Evolutionary conservation across 2,113 vertebrate genomes (phyloP).

Genomic region (Calcarius ornatus): DNA sequence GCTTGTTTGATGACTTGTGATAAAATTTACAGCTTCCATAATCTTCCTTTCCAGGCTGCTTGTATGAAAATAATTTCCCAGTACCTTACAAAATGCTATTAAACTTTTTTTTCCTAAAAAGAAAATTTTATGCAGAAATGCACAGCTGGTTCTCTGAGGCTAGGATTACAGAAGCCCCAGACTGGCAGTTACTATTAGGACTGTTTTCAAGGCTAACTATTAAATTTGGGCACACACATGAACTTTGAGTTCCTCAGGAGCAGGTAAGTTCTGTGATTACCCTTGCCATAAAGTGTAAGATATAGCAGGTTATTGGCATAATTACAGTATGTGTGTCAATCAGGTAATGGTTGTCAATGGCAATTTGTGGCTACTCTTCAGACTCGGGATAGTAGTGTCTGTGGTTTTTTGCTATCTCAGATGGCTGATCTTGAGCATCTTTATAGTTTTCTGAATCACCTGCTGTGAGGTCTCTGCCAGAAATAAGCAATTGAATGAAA

Average conservation of each 20-base stretch:
- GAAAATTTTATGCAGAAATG: conserved; percentile 1
- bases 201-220: not conserved
- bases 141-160: conserved; percentile 36
- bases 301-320: not conserved
- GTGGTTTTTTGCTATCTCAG: not conserved
- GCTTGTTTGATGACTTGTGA: conserved; percentile 76
- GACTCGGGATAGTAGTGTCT: not conserved
- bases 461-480: not conserved
- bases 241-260: not conserved
- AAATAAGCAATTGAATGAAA: not conserved
- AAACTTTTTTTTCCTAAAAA: conserved; percentile 54
- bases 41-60: conserved; percentile 74
- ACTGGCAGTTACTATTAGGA: conserved; percentile 27
- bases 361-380: not conserved
- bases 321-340: not conserved
- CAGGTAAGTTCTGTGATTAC: not conserved
- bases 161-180: not conserved
- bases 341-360: not conserved
- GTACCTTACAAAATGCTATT: conserved; percentile 66
- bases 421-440: not conserved
- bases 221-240: not conserved
- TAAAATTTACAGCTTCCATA: conserved; percentile 77
- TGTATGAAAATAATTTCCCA: conserved; percentile 48
- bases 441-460: not conserved
- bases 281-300: not conserved